Conservation (phyloP, 2,113 vertebrate genomes). For the Puntigrus tetrazona region DNA sequence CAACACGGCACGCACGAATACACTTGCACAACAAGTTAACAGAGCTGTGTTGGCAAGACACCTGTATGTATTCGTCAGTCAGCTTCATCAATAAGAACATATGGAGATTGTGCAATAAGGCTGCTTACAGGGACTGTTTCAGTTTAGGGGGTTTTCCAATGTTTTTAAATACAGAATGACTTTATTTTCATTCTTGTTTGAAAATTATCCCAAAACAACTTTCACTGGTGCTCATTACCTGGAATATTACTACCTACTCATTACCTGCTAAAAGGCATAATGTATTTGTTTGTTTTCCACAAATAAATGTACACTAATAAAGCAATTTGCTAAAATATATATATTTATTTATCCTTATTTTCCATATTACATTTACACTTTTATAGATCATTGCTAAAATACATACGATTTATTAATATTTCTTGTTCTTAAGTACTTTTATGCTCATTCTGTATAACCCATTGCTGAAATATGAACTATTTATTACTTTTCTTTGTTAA, state of each 20-base stretch:
- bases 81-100: background rate
- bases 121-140: background rate
- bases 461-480: background rate
- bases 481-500: background rate
- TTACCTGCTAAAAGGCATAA: background rate
- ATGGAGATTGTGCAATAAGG: background rate
- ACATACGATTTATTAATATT: background rate
- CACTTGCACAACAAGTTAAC: background rate
- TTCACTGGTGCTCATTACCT: background rate
- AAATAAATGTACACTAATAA: background rate
- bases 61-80: background rate
- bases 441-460: background rate
- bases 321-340: background rate
- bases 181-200: background rate
- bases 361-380: background rate
- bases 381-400: background rate
- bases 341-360: background rate
- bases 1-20: background rate
- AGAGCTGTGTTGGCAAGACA: background rate
- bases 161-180: background rate
- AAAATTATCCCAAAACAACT: background rate
- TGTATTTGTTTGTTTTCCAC: background rate
- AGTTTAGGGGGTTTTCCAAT: background rate
- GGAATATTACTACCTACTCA: too few species aligned
- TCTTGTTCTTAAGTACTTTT: too few species aligned